These are phyloP conservation scores for Brachionus angularis DNA, from an alignment of 1,140 invertebrate genomes.

Conservation along the genomic window DNA sequence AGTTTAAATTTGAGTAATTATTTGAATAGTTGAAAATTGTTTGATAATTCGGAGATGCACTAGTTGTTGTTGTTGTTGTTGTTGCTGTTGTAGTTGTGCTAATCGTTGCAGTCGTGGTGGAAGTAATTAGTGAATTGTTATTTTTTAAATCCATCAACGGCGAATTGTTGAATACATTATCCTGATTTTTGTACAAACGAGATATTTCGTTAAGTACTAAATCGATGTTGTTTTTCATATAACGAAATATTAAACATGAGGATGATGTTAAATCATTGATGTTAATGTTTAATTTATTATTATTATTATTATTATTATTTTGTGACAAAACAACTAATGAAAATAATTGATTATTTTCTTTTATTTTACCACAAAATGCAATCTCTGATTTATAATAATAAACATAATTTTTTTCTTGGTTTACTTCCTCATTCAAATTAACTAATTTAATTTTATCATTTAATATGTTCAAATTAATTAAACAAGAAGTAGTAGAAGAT, in stretches of 20 bases:
- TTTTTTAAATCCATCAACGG: background rate
- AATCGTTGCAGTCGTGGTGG: no score
- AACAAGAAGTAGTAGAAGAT: no score
- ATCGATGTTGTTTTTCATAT: conserved; percentile 9
- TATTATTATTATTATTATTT: conserved; percentile 2
- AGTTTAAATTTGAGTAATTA: conserved; percentile 19
- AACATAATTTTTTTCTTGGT: conserved; percentile 16
- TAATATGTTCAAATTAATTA: conserved; percentile 17
- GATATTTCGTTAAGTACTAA: conserved; percentile 31
- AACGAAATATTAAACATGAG: conserved; percentile 34
- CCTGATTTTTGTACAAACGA: conserved; percentile 29
- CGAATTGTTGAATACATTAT: conserved; percentile 23
- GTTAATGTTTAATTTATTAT: no score
- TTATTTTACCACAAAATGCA: conserved; percentile 41
- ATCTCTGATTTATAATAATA: conserved; percentile 37
- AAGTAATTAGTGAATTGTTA: no score
- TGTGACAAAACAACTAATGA: conserved; percentile 38
- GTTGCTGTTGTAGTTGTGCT: no score
- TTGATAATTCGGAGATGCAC: no score
- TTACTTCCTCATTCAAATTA: background rate
- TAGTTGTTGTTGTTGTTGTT: no score
- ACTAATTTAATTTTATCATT: conserved; percentile 15
- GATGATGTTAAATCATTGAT: conserved; percentile 27
- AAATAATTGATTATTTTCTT: conserved; percentile 29
- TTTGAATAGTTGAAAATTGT: no score